Evolutionary conservation across 2,797 vertebrate genomes (phyloP).

Genomic region (Sebastes minor): DNA sequence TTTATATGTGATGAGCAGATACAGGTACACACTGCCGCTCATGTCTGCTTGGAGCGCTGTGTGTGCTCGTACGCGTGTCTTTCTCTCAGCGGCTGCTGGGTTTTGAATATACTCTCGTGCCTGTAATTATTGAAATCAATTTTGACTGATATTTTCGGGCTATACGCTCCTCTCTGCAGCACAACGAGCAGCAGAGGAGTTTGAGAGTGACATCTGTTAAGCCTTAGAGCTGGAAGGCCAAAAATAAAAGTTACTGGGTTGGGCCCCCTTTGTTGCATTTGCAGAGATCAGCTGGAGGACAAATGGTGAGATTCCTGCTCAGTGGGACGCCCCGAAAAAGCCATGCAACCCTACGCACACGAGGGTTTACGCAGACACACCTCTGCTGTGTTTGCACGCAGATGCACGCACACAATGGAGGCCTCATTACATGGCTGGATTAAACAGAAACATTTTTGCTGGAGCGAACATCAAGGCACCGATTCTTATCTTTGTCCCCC

Average conservation of each 20-base stretch:
- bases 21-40: neutral
- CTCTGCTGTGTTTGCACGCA: slow-evolving; percentile 13
- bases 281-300: slow-evolving; percentile 80
- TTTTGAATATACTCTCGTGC: neutral
- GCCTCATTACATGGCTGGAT: slow-evolving; percentile 65
- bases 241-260: slow-evolving; percentile 77
- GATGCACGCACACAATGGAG: slow-evolving; percentile 10
- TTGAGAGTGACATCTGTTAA: slow-evolving; percentile 80
- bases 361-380: slow-evolving; percentile 9
- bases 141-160: slow-evolving; percentile 9
- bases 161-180: slow-evolving; percentile 20
- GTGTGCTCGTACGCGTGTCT: neutral
- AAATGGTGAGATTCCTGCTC: slow-evolving; percentile 77
- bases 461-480: slow-evolving; percentile 62
- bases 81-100: neutral
- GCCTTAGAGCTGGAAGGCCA: slow-evolving; percentile 75
- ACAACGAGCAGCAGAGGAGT: slow-evolving; percentile 48
- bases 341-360: neutral
- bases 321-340: slow-evolving; percentile 30
- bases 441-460: slow-evolving; percentile 65
- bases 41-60: neutral
- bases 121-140: neutral
- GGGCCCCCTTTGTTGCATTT: slow-evolving; percentile 65
- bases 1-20: neutral
- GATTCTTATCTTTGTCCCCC: slow-evolving; percentile 54